Evolutionary conservation across 2,888 invertebrate species (phyloP), one percentile per base, ranked within the genome.

Genomic region (Atethmia centrago): DNA sequence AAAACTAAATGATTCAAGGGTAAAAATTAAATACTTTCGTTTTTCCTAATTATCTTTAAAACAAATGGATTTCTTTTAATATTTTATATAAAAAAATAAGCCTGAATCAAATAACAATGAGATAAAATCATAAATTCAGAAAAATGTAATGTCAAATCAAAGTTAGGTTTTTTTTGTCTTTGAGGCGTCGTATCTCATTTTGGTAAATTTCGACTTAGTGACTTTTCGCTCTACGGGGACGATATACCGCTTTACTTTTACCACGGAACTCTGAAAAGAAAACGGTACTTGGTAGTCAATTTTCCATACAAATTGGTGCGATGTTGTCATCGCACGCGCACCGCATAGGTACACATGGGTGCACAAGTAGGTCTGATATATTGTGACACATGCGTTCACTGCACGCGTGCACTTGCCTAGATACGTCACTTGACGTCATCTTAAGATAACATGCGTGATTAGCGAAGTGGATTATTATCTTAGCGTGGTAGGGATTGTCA

Each of bases 341-440:
- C 66, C 64, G 67, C 59, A 36, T 47, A 47, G 2, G 47, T 58
- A 49, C 74, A 78, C 74, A 66, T 71, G 25, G 70, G 14, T 86
- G 84, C 62, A 49, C 75, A 82, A 68, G 74, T 87, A 73, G 86
- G 75, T 59, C 82, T 76, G 56, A 85, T 74, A 21, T 45, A 65
- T 86, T 86, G 64, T 79, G 87, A 83, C 87, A 77, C 74, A 47
- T 83, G 79, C 83, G 68, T 69, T 56, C 85, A 47, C 42, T 73
- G 67, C 82, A 86, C 62, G 72, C 77, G 56, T 82, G 82, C 77
- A 78, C 72, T 84, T 82, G 64, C 82, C 85, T 87, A 85, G 85
- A 87, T 77, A 82, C 45, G 62, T 82, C 77, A 64, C 45, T 42
- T 77, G 82, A 82, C 84, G 86, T 84, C 86, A 77, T 36, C 53